phyloP scores from a whole-genome alignment of 2,113 vertebrate species.

The Zosterops pallidus region DNA sequence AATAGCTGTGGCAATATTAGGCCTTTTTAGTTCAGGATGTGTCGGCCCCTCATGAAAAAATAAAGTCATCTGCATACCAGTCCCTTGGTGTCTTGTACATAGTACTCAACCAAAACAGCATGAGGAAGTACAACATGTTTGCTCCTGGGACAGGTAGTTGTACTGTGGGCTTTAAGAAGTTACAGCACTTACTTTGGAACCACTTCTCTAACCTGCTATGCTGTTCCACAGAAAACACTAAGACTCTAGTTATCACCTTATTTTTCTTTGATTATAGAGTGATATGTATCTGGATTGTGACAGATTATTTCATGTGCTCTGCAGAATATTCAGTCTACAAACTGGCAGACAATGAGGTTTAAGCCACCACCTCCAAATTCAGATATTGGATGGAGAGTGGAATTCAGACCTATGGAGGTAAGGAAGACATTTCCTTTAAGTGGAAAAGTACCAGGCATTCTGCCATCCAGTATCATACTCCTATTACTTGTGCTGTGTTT shows the following conservation, averaged over 20 bases:
- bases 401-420: slow-evolving; percentile 98
- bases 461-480: neutral
- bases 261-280: neutral
- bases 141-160: neutral
- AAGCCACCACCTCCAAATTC: slow-evolving; percentile 98
- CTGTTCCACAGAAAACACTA: neutral
- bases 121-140: neutral
- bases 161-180: neutral
- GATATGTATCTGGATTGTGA: neutral
- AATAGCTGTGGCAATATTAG: neutral
- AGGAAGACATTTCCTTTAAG: neutral
- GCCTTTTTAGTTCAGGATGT: neutral
- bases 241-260: neutral
- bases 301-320: slow-evolving; percentile 44
- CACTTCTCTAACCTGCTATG: neutral
- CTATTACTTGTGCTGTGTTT: neutral
- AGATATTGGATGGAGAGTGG: slow-evolving; percentile 98
- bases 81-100: neutral
- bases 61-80: neutral
- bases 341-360: slow-evolving; percentile 99
- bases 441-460: slow-evolving; percentile 24
- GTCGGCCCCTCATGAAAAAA: neutral
- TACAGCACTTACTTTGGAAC: neutral
- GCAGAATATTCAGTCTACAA: slow-evolving; percentile 97
- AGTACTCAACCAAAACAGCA: neutral